Base-by-base conservation (phyloP, 2,797 vertebrate genomes). In the Pangasius krempfi region DNA sequence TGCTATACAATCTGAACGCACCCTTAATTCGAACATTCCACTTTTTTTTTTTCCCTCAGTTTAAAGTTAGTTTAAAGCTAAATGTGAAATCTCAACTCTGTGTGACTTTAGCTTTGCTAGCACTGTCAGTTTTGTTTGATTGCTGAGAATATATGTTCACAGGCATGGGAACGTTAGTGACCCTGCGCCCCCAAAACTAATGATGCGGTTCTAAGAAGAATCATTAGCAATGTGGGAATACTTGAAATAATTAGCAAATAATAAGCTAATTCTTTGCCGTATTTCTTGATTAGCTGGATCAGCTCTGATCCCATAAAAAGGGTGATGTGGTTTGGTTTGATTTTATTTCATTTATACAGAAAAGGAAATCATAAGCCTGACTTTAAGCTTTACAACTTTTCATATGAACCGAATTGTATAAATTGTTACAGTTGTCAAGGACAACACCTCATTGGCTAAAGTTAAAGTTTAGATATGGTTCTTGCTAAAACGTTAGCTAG, bases 51-150 rank as follows among this genome's bases (percentile, higher is more conserved):
- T 80, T 33, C 37, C 47, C 9, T 52, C 4, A 52, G 44, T 78
- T 37, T 25, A 25, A 37, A 30, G 27, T 18, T n/a, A 7, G 16
- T 56, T 80, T 20, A 37, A 33, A 37, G 30, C 14, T 72, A 22
- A 40, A 44, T 54, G 33, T 66, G 50, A 85, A 84, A 54, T 70
- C n/a, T 22, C 27, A 54, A 6, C 50, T 13, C n/a, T 33, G 47
- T 68, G 25, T 52, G 14, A 84, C 47, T 52, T 83, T 44, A 78
- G 30, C 33, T 82, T 60, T 83, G 83, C 64, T 84, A 84, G 83
- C n/a, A 22, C 40, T 8, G n/a, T 52, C 70, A 70, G 83, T 64
- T 54, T 70, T 84, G 64, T 54, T 50, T 52, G 83, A 70, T 52
- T 54, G 52, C 76, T 56, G 33, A 47, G 80, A 6, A 64, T 44